A percentile compares a stretch with the other conserved stretches of the same genome.
These are phyloP conservation scores for Labeo rohita DNA, from an alignment of 2,113 vertebrate genomes.

Conservation along the genomic window DNA sequence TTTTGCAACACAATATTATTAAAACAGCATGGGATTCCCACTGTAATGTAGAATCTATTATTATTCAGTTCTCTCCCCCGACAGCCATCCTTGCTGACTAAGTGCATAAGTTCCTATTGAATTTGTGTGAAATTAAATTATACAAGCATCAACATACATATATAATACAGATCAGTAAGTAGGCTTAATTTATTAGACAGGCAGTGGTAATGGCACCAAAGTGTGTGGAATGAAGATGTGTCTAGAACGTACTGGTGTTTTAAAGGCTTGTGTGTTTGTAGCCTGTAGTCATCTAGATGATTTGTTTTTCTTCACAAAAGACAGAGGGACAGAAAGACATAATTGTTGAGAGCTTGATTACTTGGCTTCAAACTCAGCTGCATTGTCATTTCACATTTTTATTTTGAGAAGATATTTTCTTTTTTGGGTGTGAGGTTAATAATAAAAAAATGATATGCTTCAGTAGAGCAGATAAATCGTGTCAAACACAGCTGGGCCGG, in stretches of 20 bases:
- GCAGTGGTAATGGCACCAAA: constrained; percentile 76
- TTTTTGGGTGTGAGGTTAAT: constrained; percentile 69
- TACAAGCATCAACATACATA: constrained; percentile 89
- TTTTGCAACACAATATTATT: constrained; percentile 59
- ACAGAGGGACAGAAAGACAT: neutral
- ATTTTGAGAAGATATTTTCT: constrained; percentile 66
- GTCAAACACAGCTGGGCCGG: constrained; percentile 68
- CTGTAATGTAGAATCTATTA: constrained; percentile 89
- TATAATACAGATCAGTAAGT: constrained; percentile 90
- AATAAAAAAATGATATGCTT: constrained; percentile 78
- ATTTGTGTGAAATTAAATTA: constrained; percentile 93
- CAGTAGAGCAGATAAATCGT: constrained; percentile 74
- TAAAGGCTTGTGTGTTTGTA: too few relatives aligned
- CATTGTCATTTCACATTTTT: constrained; percentile 75
- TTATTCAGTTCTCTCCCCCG: constrained; percentile 82
- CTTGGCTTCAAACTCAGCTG: constrained; percentile 47
- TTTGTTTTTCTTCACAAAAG: constrained; percentile 13
- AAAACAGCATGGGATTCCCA: constrained; percentile 77
- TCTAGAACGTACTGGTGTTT: neutral
- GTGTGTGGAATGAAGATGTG: constrained; percentile 77
- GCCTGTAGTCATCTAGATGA: constrained; percentile 37
- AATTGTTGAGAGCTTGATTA: neutral
- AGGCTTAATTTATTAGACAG: constrained; percentile 86
- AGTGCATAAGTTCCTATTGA: constrained; percentile 90
- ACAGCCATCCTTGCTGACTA: constrained; percentile 84